A percentile compares a stretch with the other conserved stretches of the same genome.
These are phyloP conservation scores for Agelas oroides DNA, from an alignment of 37 sponge, comb jelly and placozoan species.

Conservation along the genomic window DNA sequence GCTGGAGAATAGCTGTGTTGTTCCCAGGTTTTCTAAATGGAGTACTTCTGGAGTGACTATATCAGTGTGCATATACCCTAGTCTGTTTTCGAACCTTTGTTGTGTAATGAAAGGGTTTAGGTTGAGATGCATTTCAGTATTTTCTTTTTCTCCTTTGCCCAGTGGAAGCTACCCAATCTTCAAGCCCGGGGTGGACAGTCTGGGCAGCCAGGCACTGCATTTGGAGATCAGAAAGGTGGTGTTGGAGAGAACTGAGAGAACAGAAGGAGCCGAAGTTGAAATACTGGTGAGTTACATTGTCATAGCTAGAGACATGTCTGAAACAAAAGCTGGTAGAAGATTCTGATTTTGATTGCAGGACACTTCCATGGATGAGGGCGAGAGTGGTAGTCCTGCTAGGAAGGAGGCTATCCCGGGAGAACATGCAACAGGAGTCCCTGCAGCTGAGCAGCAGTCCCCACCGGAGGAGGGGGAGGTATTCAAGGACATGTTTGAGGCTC, in stretches of 20 bases:
- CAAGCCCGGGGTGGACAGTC: slow-evolving; percentile 64
- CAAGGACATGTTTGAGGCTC: slow-evolving; percentile 46
- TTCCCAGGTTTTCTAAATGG: no score
- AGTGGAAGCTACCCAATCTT: slow-evolving; percentile 72
- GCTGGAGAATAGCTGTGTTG: no score
- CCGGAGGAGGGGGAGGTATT: background rate
- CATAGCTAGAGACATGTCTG: no score
- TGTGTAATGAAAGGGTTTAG: no score
- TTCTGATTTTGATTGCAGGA: background rate
- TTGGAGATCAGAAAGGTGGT: slow-evolving; percentile 26
- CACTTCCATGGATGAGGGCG: background rate
- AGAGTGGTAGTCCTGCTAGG: background rate
- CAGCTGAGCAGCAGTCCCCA: background rate
- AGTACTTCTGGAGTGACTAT: no score
- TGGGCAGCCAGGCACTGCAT: slow-evolving; percentile 37
- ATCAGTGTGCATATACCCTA: no score
- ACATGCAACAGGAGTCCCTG: background rate
- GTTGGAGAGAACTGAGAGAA: background rate
- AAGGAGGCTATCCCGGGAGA: background rate
- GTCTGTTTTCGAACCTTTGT: no score
- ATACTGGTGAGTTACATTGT: background rate
- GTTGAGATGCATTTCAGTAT: no score
- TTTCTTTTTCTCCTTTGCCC: no score
- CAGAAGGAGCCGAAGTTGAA: background rate
- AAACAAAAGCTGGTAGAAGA: no score